Conservation (phyloP, 1,140 invertebrate genomes). For the Drosophila arawakana region DNA sequence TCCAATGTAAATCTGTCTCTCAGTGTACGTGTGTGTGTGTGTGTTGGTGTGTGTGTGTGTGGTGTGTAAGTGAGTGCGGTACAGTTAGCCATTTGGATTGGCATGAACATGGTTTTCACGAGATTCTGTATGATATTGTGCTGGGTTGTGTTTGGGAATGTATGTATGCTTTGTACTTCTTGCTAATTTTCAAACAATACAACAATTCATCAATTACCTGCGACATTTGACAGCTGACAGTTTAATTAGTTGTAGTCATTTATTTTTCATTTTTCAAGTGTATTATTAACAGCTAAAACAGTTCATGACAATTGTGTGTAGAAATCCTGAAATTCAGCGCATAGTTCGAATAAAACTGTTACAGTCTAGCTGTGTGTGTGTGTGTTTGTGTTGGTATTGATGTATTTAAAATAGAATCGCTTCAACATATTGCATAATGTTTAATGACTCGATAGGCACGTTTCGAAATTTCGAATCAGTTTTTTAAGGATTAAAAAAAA, state of each 20-base stretch:
- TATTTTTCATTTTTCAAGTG: not conserved
- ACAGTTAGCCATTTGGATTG: conserved; percentile 3
- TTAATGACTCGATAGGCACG: conserved; percentile 24
- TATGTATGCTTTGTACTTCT: conserved; percentile 68
- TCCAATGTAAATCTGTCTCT: conserved; percentile 29
- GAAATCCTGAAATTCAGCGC: conserved; percentile 10
- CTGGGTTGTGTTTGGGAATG: conserved; percentile 24
- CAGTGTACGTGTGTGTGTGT: conserved; percentile 7
- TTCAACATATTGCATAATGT: conserved; percentile 21
- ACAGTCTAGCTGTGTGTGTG: not conserved
- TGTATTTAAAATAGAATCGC: conserved; percentile 1
- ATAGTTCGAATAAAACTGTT: not conserved
- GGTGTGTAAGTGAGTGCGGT: conserved; percentile 28
- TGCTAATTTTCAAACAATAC: conserved; percentile 40
- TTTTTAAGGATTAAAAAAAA: not conserved
- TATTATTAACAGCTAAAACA: not conserved
- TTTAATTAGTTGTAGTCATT: too few relatives aligned
- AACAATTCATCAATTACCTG: conserved; percentile 4
- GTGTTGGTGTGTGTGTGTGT: conserved; percentile 17
- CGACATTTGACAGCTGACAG: not conserved
- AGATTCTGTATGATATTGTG: conserved; percentile 21
- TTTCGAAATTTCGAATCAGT: conserved; percentile 8
- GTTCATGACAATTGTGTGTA: not conserved
- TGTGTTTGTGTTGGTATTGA: conserved; percentile 1
- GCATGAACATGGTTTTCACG: conserved; percentile 5